A percentile compares a stretch with the other conserved stretches of the same genome.
These are phyloP conservation scores for Malurus cyaneus DNA, from an alignment of 2,113 vertebrate genomes.

Conservation along the genomic window DNA sequence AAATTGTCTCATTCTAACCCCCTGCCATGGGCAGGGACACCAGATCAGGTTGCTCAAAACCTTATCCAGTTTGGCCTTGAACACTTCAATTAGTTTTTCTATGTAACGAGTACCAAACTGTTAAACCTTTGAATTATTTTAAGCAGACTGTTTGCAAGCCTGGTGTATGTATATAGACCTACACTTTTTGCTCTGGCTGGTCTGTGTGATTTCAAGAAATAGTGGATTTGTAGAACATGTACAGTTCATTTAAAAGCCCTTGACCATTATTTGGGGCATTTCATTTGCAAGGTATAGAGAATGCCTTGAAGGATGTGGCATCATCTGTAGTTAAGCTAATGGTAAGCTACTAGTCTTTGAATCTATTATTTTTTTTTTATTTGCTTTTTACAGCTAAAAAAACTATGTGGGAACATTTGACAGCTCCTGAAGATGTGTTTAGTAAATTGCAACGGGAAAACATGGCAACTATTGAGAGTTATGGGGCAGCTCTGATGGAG, in stretches of 20 bases:
- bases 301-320: not conserved
- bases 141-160: not conserved
- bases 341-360: not conserved
- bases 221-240: not conserved
- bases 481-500: constrained; percentile 94
- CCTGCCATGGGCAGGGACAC: not conserved
- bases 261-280: not conserved
- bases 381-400: constrained; percentile 76
- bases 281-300: not conserved
- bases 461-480: constrained; percentile 93
- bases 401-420: constrained; percentile 95
- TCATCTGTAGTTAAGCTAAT: not conserved
- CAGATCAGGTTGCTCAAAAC: not conserved
- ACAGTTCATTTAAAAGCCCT: not conserved
- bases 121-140: not conserved
- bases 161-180: not conserved
- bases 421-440: constrained; percentile 93
- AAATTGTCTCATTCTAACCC: not conserved
- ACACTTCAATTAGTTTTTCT: not conserved
- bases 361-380: not conserved
- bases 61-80: not conserved
- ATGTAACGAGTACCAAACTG: not conserved
- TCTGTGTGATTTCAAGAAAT: not conserved
- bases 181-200: not conserved
- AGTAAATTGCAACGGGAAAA: constrained; percentile 95